Conservation (phyloP, 1,140 invertebrate species). For the Nasonia longicornis region DNA sequence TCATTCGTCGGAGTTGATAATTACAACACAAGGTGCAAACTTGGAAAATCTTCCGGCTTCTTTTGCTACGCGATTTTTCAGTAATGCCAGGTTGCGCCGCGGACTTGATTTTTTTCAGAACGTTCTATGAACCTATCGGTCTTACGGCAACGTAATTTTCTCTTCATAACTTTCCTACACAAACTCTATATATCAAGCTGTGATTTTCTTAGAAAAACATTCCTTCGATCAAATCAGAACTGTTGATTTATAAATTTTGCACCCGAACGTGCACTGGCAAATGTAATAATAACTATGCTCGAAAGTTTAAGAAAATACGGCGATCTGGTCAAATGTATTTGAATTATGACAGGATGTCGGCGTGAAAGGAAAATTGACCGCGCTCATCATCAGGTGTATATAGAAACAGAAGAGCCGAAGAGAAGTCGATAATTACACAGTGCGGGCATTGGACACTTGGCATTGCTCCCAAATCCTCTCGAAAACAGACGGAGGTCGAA, state of each 20-base stretch:
- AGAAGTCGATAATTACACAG: conserved; percentile 15
- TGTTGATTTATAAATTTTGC: too few species aligned
- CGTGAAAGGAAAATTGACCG: background rate
- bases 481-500: background rate
- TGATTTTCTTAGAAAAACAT: background rate
- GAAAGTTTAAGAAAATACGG: background rate
- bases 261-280: too few species aligned
- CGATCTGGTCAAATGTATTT: background rate
- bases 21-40: conserved; percentile 63
- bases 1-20: conserved; percentile 48
- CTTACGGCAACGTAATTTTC: conserved; percentile 16
- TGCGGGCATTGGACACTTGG: background rate
- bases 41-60: conserved; percentile 55
- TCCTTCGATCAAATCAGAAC: too few species aligned
- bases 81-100: conserved; percentile 52
- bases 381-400: background rate
- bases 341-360: conserved; percentile 19
- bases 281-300: too few species aligned
- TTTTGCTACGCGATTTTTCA: conserved; percentile 42
- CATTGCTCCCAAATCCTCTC: background rate
- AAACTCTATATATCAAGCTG: background rate
- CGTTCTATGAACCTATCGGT: conserved; percentile 9
- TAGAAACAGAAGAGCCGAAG: background rate
- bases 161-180: background rate
- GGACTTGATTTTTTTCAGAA: conserved; percentile 39